phyloP scores from a whole-genome alignment of 2,113 vertebrate genomes.

The Syngnathoides biaculeatus region DNA sequence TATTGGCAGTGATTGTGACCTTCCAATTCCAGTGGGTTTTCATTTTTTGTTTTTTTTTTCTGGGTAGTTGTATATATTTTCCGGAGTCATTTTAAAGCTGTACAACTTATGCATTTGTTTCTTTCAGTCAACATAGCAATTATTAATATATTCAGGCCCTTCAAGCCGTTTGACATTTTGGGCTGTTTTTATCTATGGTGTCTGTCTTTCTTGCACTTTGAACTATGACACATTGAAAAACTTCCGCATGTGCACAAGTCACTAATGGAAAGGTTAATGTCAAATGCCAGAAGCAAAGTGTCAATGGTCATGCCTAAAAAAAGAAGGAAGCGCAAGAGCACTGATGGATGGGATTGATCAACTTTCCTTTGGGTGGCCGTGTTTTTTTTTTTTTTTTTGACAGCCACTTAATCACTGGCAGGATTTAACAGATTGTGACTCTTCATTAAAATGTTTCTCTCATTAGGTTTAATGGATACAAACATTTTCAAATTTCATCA shows the following conservation, averaged over 20 bases:
- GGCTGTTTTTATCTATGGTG: slow-evolving; percentile 1
- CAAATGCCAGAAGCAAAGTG: slow-evolving; percentile 13
- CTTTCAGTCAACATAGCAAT: background rate
- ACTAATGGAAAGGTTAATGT: slow-evolving; percentile 1
- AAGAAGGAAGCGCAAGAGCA: background rate
- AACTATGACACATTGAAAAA: background rate
- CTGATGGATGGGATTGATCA: slow-evolving; percentile 15
- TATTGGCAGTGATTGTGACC: background rate
- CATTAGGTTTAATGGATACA: slow-evolving; percentile 5
- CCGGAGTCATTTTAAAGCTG: background rate
- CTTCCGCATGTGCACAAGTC: background rate
- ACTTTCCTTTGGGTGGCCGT: slow-evolving; percentile 16
- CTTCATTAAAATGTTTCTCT: slow-evolving; percentile 1
- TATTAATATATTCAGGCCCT: background rate
- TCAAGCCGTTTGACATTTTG: background rate
- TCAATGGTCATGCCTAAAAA: background rate
- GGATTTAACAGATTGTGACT: slow-evolving; percentile 5
- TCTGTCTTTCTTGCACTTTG: background rate
- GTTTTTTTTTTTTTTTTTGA: slow-evolving; percentile 14
- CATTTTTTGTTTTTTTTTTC: too few relatives aligned
- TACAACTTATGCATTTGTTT: background rate
- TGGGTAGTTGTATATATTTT: background rate
- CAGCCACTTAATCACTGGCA: slow-evolving; percentile 24
- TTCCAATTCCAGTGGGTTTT: background rate
- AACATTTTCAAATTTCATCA: background rate